phyloP scores from a whole-genome alignment of 2,888 invertebrate species.

The Rhingia rostrata region DNA sequence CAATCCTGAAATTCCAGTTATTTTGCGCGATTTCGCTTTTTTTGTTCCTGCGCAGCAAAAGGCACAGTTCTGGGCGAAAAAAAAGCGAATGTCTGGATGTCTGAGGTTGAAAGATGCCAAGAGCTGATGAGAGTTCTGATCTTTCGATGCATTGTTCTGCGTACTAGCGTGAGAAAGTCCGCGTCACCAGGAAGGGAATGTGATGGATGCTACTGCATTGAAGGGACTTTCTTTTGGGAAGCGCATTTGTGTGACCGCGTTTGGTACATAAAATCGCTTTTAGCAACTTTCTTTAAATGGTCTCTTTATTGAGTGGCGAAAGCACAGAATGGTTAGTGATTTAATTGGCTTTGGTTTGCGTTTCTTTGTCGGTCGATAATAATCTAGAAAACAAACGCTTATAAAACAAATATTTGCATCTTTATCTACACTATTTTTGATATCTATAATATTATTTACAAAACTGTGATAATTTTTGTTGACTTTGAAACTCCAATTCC shows the following conservation, averaged over 20 bases:
- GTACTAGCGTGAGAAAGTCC: slow-evolving; percentile 46
- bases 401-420: too few species aligned
- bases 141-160: slow-evolving; percentile 31
- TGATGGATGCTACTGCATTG: slow-evolving; percentile 47
- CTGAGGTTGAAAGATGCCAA: slow-evolving; percentile 17
- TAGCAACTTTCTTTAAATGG: slow-evolving; percentile 36
- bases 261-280: not conserved
- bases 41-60: slow-evolving; percentile 1
- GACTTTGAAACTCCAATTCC: too few species aligned
- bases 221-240: slow-evolving; percentile 1
- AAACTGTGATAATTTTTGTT: too few species aligned
- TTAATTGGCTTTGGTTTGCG: too few species aligned
- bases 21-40: slow-evolving; percentile 26
- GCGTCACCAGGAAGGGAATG: slow-evolving; percentile 29
- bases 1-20: slow-evolving; percentile 61
- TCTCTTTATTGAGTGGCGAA: too few species aligned
- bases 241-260: not conserved
- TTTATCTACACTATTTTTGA: too few species aligned
- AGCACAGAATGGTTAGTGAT: too few species aligned
- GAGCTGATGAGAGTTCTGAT: slow-evolving; percentile 38
- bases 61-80: too few species aligned
- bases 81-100: not conserved
- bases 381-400: too few species aligned
- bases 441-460: too few species aligned
- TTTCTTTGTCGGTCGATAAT: too few species aligned